phyloP scores from a whole-genome alignment of 2,888 invertebrate genomes.

The Apodemia duryi region DNA sequence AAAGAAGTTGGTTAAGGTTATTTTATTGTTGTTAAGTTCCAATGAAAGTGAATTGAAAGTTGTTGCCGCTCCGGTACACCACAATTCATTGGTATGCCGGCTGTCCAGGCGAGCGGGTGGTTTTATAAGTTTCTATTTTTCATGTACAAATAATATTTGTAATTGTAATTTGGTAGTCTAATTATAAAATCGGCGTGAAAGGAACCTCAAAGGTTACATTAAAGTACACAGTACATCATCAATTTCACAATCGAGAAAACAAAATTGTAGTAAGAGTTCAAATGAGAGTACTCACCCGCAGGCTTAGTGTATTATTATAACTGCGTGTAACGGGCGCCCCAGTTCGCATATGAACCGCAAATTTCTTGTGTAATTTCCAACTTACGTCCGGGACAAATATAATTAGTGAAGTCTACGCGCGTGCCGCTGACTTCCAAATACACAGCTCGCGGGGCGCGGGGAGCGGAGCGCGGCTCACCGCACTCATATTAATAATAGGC shows the following conservation, averaged over 20 bases:
- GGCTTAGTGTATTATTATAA: background rate
- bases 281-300: background rate
- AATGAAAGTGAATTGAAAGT: too few species aligned
- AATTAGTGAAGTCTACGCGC: background rate
- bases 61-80: too few species aligned
- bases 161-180: too few species aligned
- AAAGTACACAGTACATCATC: background rate
- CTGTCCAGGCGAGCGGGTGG: too few species aligned
- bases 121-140: too few species aligned
- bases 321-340: background rate
- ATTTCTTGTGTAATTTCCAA: slow-evolving; percentile 1
- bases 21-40: too few species aligned
- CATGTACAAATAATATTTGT: too few species aligned
- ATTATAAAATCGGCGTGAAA: too few species aligned
- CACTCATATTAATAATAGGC: background rate
- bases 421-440: background rate
- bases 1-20: too few species aligned
- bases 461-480: background rate
- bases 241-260: background rate
- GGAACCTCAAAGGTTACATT: too few species aligned
- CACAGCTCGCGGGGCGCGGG: background rate
- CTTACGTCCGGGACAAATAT: slow-evolving; percentile 1
- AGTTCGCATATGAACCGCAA: slow-evolving; percentile 1
- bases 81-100: too few species aligned
- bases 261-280: background rate